A percentile compares a stretch with the other conserved stretches of the same genome.
Evolutionary conservation across 2,797 vertebrate genomes (phyloP).

Genomic region (Lithobates pipiens): DNA sequence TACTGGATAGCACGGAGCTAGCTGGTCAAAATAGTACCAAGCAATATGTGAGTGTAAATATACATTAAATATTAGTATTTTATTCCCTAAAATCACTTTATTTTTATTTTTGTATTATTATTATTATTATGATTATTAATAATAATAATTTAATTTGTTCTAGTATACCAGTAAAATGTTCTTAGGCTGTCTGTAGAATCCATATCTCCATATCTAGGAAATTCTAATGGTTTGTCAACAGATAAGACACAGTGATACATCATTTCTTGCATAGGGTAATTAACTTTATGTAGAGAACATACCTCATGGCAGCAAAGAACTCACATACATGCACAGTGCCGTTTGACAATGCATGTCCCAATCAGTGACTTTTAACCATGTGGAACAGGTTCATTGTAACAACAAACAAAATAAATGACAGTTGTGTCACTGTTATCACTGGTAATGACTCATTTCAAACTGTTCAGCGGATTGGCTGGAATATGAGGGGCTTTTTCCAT

Average conservation of each 20-base stretch:
- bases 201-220: background rate
- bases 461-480: slow-evolving; percentile 23
- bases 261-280: slow-evolving; percentile 47
- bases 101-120: too few species aligned
- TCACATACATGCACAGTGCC: slow-evolving; percentile 17
- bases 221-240: slow-evolving; percentile 47
- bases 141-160: background rate
- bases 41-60: too few species aligned
- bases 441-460: slow-evolving; percentile 54
- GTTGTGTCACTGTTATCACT: slow-evolving; percentile 49
- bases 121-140: background rate
- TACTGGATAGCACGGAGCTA: too few species aligned
- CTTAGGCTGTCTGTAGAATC: slow-evolving; percentile 8
- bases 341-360: slow-evolving; percentile 42
- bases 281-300: slow-evolving; percentile 43
- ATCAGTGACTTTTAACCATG: slow-evolving; percentile 56
- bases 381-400: slow-evolving; percentile 48
- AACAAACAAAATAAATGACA: slow-evolving; percentile 55
- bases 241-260: slow-evolving; percentile 38
- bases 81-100: too few species aligned
- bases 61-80: too few species aligned
- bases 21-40: too few species aligned
- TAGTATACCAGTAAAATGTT: background rate
- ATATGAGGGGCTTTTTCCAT: slow-evolving; percentile 15
- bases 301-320: slow-evolving; percentile 35